Evolutionary conservation across 2,797 vertebrate species (phyloP).

Genomic region (Hoplostethus mediterraneus): DNA sequence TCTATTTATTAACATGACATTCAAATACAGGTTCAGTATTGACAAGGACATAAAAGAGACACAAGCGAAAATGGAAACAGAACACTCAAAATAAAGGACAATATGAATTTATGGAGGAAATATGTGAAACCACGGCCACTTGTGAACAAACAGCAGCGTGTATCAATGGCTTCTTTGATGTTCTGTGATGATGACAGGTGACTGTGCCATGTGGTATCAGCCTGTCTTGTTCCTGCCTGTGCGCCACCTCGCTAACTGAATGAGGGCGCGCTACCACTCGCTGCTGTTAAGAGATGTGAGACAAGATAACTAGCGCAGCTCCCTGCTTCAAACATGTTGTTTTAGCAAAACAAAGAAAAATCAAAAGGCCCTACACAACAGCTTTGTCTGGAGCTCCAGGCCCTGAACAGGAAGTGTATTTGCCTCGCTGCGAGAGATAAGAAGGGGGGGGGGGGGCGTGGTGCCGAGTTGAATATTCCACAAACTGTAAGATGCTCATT

Average conservation of each 20-base stretch:
- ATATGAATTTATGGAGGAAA: background rate
- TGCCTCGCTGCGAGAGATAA: constrained; percentile 32
- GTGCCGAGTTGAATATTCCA: constrained; percentile 39
- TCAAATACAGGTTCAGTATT: background rate
- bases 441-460: too few relatives aligned
- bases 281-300: constrained; percentile 60
- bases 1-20: background rate
- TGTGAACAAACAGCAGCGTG: constrained; percentile 1
- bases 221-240: constrained; percentile 39
- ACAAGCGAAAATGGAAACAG: constrained; percentile 6
- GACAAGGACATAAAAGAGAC: constrained; percentile 27
- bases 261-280: constrained; percentile 40
- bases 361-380: constrained; percentile 45
- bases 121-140: background rate
- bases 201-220: constrained; percentile 47
- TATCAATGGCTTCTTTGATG: constrained; percentile 29
- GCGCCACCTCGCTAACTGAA: constrained; percentile 46
- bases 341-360: constrained; percentile 59
- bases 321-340: constrained; percentile 41
- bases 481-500: constrained; percentile 18
- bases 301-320: constrained; percentile 57
- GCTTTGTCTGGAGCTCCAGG: constrained; percentile 40
- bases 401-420: constrained; percentile 43
- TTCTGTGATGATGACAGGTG: constrained; percentile 61
- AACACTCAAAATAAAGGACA: background rate